Base-by-base conservation (phyloP, 2,888 invertebrate genomes). In the Ophioninae sp. region DNA sequence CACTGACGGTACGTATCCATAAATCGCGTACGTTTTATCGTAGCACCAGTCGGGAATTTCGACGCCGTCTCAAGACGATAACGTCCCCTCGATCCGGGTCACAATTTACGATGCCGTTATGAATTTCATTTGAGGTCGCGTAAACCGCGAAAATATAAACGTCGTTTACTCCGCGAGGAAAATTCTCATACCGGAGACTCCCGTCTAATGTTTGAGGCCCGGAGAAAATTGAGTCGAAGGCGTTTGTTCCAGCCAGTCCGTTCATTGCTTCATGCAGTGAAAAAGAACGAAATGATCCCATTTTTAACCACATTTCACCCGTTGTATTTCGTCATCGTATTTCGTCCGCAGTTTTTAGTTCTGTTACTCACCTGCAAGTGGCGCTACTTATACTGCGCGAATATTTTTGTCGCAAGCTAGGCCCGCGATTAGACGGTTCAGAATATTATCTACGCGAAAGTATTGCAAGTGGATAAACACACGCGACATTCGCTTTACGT, bases 71-170 rank as follows among this genome's bases (percentile, higher is more conserved):
- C 69, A 68, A 62, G 68, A 80, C 64, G 83, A 85, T 85, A 85
- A 85, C 79, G 75, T 79, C 77, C 77, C 37, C 81, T 78, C 69
- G 84, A 85, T 84, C 79, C 77, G 79, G 82, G 81, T 85, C 84
- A 82, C 67, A 79, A 74, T 85, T 85, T 85, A 85, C 77, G 84
- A 85, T 56, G 82, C 79, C 74, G 73, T 85, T 85, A 84, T 80
- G 84, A 77, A 82, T 85, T 82, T 85, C 82, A 85, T 85, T 82
- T 57, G 81, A 82, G 79, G 76, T 44, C 76, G 56, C 83, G 76
- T 83, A 80, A 83, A 83, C 83, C 59, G 57, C 69, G 59, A 75
- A 39, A 76, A 70, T 64, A 65, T 79, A 82, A 82, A 82, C 75
- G 79, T 65, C 82, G 56, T 73, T 82, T 73, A 82, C 74, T 82